phyloP scores from a whole-genome alignment of 2,888 invertebrate genomes.

The Agrotis clavis region DNA sequence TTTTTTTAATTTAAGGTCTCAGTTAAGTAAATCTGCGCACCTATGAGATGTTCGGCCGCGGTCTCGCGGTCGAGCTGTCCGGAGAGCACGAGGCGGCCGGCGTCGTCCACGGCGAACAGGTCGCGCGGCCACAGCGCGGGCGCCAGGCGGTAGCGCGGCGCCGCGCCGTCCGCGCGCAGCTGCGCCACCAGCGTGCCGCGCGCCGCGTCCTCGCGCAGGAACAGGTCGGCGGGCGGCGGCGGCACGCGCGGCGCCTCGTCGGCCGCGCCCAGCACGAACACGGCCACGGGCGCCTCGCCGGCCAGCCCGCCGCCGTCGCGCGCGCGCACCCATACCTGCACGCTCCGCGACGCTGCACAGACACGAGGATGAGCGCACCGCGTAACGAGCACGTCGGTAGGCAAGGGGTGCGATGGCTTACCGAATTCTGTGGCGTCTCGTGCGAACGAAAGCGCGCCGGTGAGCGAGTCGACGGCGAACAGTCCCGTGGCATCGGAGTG shows the following conservation, averaged over 20 bases:
- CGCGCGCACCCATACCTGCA: constrained; percentile 97
- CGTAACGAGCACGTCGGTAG: not conserved
- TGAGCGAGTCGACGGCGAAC: constrained; percentile 94
- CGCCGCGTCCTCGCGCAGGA: constrained; percentile 94
- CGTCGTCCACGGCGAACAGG: constrained; percentile 93
- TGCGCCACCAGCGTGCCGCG: constrained; percentile 82
- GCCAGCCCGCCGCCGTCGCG: constrained; percentile 96
- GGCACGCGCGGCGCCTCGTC: constrained; percentile 94
- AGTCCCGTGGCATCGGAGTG: constrained; percentile 91
- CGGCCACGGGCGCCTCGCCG: constrained; percentile 95
- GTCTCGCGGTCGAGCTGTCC: constrained; percentile 95
- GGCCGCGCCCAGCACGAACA: constrained; percentile 94
- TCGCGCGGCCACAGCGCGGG: constrained; percentile 89
- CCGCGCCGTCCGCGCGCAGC: constrained; percentile 69
- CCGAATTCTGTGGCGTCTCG: constrained; percentile 91
- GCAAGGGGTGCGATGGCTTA: constrained; percentile 58
- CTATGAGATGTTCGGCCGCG: constrained; percentile 93
- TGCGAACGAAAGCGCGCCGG: constrained; percentile 94
- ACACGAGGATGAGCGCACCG: constrained; percentile 15
- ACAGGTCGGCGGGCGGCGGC: constrained; percentile 94
- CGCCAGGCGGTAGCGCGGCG: constrained; percentile 71
- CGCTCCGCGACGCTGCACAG: constrained; percentile 93
- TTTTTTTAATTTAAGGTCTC: no score
- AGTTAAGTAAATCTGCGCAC: not conserved
- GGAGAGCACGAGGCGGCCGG: constrained; percentile 94